Percentiles rank a stretch among this genome's conserved stretches.
Evolutionary conservation across 2,888 invertebrate genomes (phyloP).

Genomic region (Acleris cristana): DNA sequence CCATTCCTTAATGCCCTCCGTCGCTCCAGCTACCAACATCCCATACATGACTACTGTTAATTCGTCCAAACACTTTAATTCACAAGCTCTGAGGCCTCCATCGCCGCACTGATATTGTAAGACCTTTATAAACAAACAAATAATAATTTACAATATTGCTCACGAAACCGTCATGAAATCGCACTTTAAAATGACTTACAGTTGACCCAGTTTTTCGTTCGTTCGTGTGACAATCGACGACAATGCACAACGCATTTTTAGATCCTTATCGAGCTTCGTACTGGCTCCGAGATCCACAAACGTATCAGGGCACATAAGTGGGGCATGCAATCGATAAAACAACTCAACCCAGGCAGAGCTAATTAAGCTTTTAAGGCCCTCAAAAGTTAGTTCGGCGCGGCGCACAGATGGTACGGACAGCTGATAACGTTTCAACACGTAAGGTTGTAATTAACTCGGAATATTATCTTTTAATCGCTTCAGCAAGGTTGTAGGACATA

Average conservation of each 20-base stretch:
- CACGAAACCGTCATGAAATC: conserved; percentile 39
- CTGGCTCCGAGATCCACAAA: conserved; percentile 52
- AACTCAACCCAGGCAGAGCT: conserved; percentile 63
- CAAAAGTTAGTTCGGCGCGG: conserved; percentile 61
- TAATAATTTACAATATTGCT: conserved; percentile 42
- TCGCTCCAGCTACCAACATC: conserved; percentile 66
- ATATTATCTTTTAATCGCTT: conserved; percentile 76
- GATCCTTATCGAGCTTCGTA: conserved; percentile 62
- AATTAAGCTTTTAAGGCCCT: conserved; percentile 70
- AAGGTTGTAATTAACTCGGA: conserved; percentile 73
- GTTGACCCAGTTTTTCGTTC: conserved; percentile 61
- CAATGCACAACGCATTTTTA: conserved; percentile 64
- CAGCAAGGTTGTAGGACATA: conserved; percentile 72
- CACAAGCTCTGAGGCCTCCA: conserved; percentile 63
- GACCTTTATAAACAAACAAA: conserved; percentile 59
- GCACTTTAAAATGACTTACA: conserved; percentile 55
- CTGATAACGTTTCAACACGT: conserved; percentile 76
- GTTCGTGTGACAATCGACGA: conserved; percentile 59
- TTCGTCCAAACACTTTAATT: conserved; percentile 59
- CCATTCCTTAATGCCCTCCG: conserved; percentile 74
- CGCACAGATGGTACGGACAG: conserved; percentile 68
- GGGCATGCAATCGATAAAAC: conserved; percentile 76
- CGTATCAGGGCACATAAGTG: conserved; percentile 59
- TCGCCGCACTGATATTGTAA: conserved; percentile 46
- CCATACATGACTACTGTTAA: conserved; percentile 76